Percentiles rank a stretch among this genome's conserved stretches.
Evolutionary conservation across 2,113 vertebrate genomes (phyloP).

Genomic region (Gyps fulvus): DNA sequence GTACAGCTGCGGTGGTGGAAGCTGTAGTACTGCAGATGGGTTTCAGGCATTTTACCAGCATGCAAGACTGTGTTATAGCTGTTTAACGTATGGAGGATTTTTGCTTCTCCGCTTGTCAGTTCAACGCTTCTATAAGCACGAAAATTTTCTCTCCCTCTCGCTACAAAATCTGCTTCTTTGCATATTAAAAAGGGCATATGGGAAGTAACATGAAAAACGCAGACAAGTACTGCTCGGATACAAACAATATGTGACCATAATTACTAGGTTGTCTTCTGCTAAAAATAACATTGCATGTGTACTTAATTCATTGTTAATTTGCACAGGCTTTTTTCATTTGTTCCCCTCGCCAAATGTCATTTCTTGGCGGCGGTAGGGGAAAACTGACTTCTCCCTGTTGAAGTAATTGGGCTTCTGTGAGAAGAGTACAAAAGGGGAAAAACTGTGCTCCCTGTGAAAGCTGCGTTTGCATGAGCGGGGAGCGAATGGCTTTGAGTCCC

Average conservation of each 20-base stretch:
- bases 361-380: background rate
- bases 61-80: background rate
- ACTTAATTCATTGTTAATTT: background rate
- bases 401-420: background rate
- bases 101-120: background rate
- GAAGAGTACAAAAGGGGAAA: background rate
- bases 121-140: background rate
- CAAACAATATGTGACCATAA: background rate
- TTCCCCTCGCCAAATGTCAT: background rate
- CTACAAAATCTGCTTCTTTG: background rate
- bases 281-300: background rate
- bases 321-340: background rate
- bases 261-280: background rate
- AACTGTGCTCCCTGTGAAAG: fast-evolving
- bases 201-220: background rate
- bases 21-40: background rate
- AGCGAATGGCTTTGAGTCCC: fast-evolving
- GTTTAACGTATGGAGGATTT: background rate
- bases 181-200: background rate
- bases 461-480: fast-evolving
- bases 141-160: background rate
- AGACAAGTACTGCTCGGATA: background rate
- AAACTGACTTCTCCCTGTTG: background rate
- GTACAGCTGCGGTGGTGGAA: background rate
- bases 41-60: background rate